phyloP scores from a whole-genome alignment of 1,140 invertebrate species.

The Diachasmimorpha longicaudata region DNA sequence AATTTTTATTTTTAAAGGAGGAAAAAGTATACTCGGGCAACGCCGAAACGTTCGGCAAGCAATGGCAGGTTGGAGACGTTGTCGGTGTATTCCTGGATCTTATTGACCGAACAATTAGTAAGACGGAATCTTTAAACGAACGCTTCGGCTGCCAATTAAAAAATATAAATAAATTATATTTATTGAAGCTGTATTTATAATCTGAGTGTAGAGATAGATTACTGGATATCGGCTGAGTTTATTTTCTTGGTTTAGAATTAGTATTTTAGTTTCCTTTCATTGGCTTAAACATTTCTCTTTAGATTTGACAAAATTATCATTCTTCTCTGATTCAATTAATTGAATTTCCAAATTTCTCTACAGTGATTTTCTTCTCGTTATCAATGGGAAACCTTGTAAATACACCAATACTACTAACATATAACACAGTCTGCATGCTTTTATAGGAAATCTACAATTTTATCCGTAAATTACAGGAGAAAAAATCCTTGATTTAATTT shows the following conservation, averaged over 20 bases:
- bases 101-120: conserved; percentile 96
- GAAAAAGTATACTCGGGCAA: conserved; percentile 91
- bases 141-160: conserved; percentile 54
- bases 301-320: background rate
- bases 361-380: background rate
- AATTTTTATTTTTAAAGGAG: conserved; percentile 74
- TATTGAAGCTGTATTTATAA: conserved; percentile 36
- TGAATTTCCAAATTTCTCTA: background rate
- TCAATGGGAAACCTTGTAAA: background rate
- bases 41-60: conserved; percentile 91
- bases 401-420: background rate
- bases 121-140: conserved; percentile 65
- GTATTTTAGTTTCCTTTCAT: background rate
- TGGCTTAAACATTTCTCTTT: background rate
- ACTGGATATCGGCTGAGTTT: conserved; percentile 43
- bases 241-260: background rate
- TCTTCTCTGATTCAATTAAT: background rate
- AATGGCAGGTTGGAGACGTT: conserved; percentile 93
- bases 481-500: conserved; percentile 30
- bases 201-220: conserved; percentile 45
- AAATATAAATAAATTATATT: conserved; percentile 35
- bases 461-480: conserved; percentile 26
- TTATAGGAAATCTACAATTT: background rate
- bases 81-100: conserved; percentile 96
- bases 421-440: background rate